These are phyloP conservation scores for Tor tambroides DNA, from an alignment of 2,113 vertebrate genomes.

Conservation along the genomic window DNA sequence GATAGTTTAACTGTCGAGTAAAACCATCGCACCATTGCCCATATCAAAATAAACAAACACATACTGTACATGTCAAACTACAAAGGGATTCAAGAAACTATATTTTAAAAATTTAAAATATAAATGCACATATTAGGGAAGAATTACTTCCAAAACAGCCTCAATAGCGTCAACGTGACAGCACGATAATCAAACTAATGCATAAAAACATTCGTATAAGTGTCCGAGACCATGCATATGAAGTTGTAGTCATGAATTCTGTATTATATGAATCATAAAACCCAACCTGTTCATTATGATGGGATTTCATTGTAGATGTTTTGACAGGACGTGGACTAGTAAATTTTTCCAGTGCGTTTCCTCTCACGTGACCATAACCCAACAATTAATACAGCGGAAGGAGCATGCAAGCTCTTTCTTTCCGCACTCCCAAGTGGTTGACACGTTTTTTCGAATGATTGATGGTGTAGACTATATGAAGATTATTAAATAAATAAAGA, in stretches of 20 bases:
- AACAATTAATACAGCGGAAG: background rate
- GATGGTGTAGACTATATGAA: no score
- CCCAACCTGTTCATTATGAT: slow-evolving; percentile 1
- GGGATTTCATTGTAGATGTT: background rate
- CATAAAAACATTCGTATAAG: background rate
- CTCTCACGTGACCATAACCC: slow-evolving; percentile 61
- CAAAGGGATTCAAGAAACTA: background rate
- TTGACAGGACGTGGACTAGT: background rate
- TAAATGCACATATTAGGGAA: background rate
- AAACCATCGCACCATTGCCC: background rate
- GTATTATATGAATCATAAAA: background rate
- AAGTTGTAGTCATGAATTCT: background rate
- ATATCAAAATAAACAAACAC: background rate
- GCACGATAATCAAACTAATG: background rate
- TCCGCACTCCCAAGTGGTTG: background rate
- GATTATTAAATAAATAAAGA: background rate
- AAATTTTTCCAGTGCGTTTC: background rate
- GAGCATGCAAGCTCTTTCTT: background rate
- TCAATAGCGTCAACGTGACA: no score
- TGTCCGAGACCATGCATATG: background rate
- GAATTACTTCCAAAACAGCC: background rate
- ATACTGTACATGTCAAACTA: background rate
- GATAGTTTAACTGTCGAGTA: background rate
- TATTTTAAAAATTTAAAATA: background rate
- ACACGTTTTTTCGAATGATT: no score